Evolutionary conservation across 2,888 invertebrate genomes (phyloP), one percentile per base, ranked within the genome.

Genomic region (Mechanitis messenoides): DNA sequence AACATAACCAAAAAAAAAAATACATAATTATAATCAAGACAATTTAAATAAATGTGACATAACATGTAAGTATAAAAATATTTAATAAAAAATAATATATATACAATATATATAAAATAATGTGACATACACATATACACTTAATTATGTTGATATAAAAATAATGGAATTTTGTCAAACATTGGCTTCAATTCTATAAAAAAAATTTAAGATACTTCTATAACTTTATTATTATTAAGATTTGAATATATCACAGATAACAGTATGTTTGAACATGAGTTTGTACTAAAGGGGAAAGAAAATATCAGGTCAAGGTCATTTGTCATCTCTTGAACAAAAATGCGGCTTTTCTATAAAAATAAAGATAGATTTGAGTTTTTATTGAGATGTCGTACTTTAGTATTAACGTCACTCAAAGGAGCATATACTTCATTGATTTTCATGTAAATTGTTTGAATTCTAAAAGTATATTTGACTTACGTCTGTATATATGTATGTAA

Each of bases 351-450:
- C n/a, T 47, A 47, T 2, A 47, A 28, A 20, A 47, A 6, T 47
- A 3, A 47, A 47, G 47, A 47, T 2, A 47, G 35, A 5, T 47
- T n/a, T n/a, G 47, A 47, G 6, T 6, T 47, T 47, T 47, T 47
- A 47, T 47, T 47, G n/a, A 35, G 5, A 35, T 35, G 35, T 35
- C 35, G 5, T 35, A 2, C 6, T 5, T 5, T 35, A 45, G 20
- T 47, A 12, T 28, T 4, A 20, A 28, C n/a, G 47, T 47, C 47
- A 47, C n/a, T 20, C 20, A 5, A 28, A 20, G 35, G 2, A 20
- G 6, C 47, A 47, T 47, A n/a, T n/a, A 20, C n/a, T 47, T 47
- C 20, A 47, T 47, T 47, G 47, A 47, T 12, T 47, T 47, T 28
- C 20, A 28, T 47, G 47, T 35, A 20, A 20, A 20, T 20, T 20